Conservation (phyloP, 2,888 invertebrate genomes). For the Cyrtodaria siliqua region DNA sequence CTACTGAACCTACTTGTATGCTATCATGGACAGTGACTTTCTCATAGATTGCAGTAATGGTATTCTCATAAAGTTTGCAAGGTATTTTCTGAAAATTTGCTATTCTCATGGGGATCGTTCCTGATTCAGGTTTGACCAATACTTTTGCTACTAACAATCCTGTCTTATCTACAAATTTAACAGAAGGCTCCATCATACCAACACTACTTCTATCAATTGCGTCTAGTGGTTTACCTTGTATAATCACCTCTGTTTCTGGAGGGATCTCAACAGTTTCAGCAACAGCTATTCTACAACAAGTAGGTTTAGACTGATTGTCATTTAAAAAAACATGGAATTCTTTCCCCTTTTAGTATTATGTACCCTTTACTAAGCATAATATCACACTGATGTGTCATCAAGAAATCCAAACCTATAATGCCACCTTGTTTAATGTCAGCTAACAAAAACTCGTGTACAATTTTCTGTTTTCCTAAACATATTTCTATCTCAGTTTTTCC, state of each 20-base stretch:
- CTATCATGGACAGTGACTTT: neutral
- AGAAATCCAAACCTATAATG: constrained; percentile 40
- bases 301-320: neutral
- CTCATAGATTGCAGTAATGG: constrained; percentile 13
- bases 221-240: constrained; percentile 16
- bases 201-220: constrained; percentile 1
- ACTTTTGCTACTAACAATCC: constrained; percentile 25
- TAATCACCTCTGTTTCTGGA: constrained; percentile 20
- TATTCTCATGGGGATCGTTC: constrained; percentile 2
- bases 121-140: constrained; percentile 10
- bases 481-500: constrained; percentile 29
- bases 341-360: constrained; percentile 13
- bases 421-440: constrained; percentile 25
- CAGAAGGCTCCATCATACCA: constrained; percentile 15
- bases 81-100: constrained; percentile 21
- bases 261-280: constrained; percentile 11
- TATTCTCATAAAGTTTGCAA: neutral
- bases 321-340: constrained; percentile 21
- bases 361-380: constrained; percentile 21
- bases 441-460: constrained; percentile 18
- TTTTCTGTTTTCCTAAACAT: constrained; percentile 8
- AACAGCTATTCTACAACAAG: constrained; percentile 33
- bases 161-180: constrained; percentile 23
- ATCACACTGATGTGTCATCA: constrained; percentile 24
- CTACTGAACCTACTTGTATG: neutral